Percentiles rank a stretch among this genome's conserved stretches.
phyloP scores from a whole-genome alignment of 2,797 vertebrate species.

The Macropodus opercularis region DNA sequence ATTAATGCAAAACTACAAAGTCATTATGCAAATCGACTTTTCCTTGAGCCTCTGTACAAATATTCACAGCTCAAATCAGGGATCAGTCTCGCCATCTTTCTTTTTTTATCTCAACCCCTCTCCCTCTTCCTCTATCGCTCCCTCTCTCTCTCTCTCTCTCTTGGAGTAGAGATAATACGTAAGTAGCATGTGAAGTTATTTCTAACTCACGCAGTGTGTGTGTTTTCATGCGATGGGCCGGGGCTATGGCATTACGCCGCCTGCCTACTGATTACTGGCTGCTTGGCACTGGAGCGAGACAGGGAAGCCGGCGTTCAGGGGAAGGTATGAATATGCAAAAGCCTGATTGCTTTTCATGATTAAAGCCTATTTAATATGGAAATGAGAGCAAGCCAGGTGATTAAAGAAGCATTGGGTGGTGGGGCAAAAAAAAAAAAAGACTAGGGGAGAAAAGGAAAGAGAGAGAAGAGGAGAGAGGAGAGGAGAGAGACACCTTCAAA shows the following conservation, averaged over 20 bases:
- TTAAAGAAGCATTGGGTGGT: conserved; percentile 90
- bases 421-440: conserved; percentile 64
- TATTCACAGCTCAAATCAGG: conserved; percentile 96
- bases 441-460: conserved; percentile 25
- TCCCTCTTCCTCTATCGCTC: conserved; percentile 43
- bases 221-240: conserved; percentile 77
- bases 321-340: conserved; percentile 99
- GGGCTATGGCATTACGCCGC: conserved; percentile 77
- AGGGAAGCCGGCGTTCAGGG: conserved; percentile 90
- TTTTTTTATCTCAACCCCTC: conserved; percentile 70
- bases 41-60: conserved; percentile 99
- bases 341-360: conserved; percentile 99
- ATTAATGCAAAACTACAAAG: conserved; percentile 99
- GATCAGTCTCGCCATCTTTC: conserved; percentile 90
- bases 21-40: conserved; percentile 99
- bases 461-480: conserved; percentile 7
- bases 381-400: conserved; percentile 99
- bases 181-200: conserved; percentile 95
- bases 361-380: conserved; percentile 99
- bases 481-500: conserved; percentile 62
- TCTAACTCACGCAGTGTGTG: conserved; percentile 80
- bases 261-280: conserved; percentile 90
- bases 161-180: conserved; percentile 80
- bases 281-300: conserved; percentile 99
- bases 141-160: conserved; percentile 54